Evolutionary conservation across 2,113 vertebrate genomes (phyloP), one percentile per base, ranked within the genome.

Genomic region (Pipra filicauda): DNA sequence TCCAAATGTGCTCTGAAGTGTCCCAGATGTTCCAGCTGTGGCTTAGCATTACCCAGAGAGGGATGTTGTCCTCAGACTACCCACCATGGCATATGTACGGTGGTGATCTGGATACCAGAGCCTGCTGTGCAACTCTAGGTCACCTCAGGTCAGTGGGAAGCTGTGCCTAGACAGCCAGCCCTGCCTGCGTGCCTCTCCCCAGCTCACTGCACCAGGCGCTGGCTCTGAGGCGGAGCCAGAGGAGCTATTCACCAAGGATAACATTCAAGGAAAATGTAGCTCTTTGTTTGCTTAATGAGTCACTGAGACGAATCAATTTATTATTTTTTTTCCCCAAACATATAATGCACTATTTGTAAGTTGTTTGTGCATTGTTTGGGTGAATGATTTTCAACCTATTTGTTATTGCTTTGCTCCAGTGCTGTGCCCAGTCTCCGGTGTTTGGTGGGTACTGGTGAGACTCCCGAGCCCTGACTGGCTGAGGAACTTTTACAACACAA

Each of bases 221-320:
- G 84, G 35, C 80, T 82, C 23, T 1, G 0, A 27, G 44, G 57
- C 0, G 1, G 39, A 83, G 71, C 54, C 3, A 9, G 37, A 13
- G 1, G 31, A 82, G 64, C 82, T 26, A 7, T 44, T 77, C 91
- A 70, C 76, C 59, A 41, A 43, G 69, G 75, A 17, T 5, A 94
- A 81, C 55, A 41, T 35, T 46, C 46, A 61, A 1, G 3, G 23
- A 55, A 92, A 85, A 74, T 44, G 62, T 24, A 91, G 88, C 58
- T 30, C 37, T 96, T 96, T 96, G 82, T 96, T 85, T 91, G 59
- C 79, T 51, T 84, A 74, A 83, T 94, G 93, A 96, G 39, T 88
- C 93, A 88, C 88, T 28, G 64, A 95, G 71, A 80, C 2, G 0
- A 88, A 96, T 76, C 35, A 5, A 86, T 65, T 78, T 57, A 3